Evolutionary conservation across 2,797 vertebrate species (phyloP).

Genomic region (Pipistrellus pygmaeus): DNA sequence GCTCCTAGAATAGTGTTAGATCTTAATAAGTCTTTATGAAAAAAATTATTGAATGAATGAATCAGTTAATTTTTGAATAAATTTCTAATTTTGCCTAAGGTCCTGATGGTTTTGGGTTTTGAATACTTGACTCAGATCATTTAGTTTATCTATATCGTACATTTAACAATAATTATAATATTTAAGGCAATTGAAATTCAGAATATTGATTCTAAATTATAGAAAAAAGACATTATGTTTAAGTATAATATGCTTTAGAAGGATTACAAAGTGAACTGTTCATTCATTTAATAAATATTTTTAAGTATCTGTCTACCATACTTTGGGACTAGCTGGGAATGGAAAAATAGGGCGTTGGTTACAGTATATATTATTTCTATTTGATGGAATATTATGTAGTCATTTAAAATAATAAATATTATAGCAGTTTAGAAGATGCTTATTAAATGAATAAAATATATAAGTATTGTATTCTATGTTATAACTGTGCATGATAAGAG

Average conservation of each 20-base stretch:
- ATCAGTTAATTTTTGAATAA: background rate
- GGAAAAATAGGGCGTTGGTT: background rate
- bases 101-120: background rate
- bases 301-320: background rate
- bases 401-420: slow-evolving; percentile 23
- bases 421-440: background rate
- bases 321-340: slow-evolving; percentile 14
- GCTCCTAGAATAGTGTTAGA: slow-evolving; percentile 34
- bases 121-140: slow-evolving; percentile 5
- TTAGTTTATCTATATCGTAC: background rate
- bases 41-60: slow-evolving; percentile 26
- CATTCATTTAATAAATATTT: slow-evolving; percentile 47
- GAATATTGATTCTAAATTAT: slow-evolving; percentile 35
- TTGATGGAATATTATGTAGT: slow-evolving; percentile 27
- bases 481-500: background rate
- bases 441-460: slow-evolving; percentile 32
- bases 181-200: slow-evolving; percentile 23
- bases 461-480: background rate
- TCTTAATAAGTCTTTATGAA: slow-evolving; percentile 29
- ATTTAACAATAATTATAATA: background rate
- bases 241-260: background rate
- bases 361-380: background rate
- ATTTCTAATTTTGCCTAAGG: slow-evolving; percentile 29
- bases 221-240: background rate
- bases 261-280: slow-evolving; percentile 6